Evolutionary conservation across 2,888 invertebrate species (phyloP).

Genomic region (Limnephilus marmoratus): DNA sequence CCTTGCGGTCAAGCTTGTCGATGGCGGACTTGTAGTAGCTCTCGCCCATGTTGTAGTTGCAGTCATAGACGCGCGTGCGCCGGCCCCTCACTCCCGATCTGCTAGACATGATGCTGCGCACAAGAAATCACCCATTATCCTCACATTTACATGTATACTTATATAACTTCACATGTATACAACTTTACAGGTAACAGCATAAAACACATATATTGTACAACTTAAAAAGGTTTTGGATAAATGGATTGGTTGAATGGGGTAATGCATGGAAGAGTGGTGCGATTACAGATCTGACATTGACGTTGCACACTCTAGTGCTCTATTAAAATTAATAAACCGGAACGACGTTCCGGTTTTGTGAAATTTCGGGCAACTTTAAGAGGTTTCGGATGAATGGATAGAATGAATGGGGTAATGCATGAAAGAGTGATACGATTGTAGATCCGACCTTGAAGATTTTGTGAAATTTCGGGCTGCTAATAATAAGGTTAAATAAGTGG

Average conservation of each 20-base stretch:
- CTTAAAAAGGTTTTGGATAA: not conserved
- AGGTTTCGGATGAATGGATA: not conserved
- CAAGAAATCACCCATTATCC: not conserved
- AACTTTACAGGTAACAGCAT: too few relatives aligned
- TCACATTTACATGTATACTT: not conserved
- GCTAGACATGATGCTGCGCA: constrained; percentile 68
- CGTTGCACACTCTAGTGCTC: not conserved
- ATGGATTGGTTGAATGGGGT: not conserved
- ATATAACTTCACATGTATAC: not conserved
- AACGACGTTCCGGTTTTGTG: not conserved
- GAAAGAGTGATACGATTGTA: not conserved
- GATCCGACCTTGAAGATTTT: not conserved
- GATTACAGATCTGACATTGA: not conserved
- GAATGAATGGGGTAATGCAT: not conserved
- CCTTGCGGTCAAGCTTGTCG: constrained; percentile 86
- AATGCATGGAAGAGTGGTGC: not conserved
- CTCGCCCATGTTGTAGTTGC: constrained; percentile 90
- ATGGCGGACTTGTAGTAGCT: constrained; percentile 88
- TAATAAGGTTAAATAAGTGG: not conserved
- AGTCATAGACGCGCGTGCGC: constrained; percentile 90
- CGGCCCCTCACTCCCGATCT: constrained; percentile 77
- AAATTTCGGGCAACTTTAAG: not conserved
- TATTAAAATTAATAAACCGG: not conserved
- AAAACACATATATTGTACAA: too few relatives aligned
- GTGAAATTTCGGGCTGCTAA: not conserved